Base-by-base conservation (phyloP, 2,797 vertebrate species). In the Carduelis carduelis region DNA sequence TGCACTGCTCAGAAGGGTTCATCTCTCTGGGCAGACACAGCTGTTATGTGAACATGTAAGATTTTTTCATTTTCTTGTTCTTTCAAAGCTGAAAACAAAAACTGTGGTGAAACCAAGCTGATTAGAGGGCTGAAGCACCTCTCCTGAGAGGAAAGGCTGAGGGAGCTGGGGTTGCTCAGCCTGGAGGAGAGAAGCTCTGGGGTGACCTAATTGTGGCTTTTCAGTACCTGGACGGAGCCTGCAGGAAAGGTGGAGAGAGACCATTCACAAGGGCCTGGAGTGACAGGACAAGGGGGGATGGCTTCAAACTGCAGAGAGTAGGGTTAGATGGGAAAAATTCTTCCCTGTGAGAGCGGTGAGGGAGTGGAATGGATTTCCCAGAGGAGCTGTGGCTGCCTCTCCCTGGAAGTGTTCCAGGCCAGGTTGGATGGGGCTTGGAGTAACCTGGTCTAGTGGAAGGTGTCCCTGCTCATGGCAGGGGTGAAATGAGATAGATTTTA, bases 31-130 rank as follows among this genome's bases (percentile, higher is more conserved):
- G 71, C 5, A 66, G 27, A n/a, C 35, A 12, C 14, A 41, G 41
- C 64, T 56, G 8, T 52, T 26, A 4, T 0, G 0, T 43, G 3
- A 5, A 14, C 18, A 0, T 11, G 12, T 4, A 22, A 11, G 32
- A 20, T 7, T 49, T 16, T 26, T 7, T 20, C 1, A 1, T 50
- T 1, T 46, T 50, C 26, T 60, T 39, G 5, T 64, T 77, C 53
- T 90, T 44, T 30, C 68, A 43, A 83, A 83, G 63, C 28, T 27
- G 59, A 32, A 34, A 57, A 59, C 39, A 47, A n/a, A 71, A 41
- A 6, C 4, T 27, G 35, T 22, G 66, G 12, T 53, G 34, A 47
- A 63, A 53, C 5, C 34, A n/a, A 78, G 46, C 16, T 59, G 72
- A 35, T 53, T 11, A 59, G 65, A 53, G 39, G 80, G 65, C 22